Conservation (phyloP, 1,140 invertebrate species). For the Hylaeus volcanicus region DNA sequence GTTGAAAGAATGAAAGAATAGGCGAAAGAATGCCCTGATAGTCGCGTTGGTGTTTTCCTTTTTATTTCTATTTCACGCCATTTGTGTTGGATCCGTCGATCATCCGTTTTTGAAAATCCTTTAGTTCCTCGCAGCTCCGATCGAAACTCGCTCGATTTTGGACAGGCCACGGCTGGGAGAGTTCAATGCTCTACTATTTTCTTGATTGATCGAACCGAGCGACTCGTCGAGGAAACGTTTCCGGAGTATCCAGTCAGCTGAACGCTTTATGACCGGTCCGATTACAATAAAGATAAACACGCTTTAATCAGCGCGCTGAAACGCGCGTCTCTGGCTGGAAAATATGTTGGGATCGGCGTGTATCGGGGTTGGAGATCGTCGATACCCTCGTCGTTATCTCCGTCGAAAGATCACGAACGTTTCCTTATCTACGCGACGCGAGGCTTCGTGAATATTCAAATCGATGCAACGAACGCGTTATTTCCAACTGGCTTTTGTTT, state of each 20-base stretch:
- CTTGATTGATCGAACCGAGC: constrained; percentile 31
- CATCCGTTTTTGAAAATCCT: too few relatives aligned
- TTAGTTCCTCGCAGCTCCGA: too few relatives aligned
- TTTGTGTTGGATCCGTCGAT: too few relatives aligned
- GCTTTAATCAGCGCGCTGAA: constrained; percentile 37
- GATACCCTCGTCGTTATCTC: constrained; percentile 25
- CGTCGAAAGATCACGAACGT: constrained; percentile 43
- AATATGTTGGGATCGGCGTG: constrained; percentile 29
- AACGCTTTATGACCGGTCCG: constrained; percentile 30
- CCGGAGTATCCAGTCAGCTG: constrained; percentile 17
- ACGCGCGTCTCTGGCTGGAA: constrained; percentile 15
- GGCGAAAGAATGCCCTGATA: too few relatives aligned
- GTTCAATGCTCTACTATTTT: neutral
- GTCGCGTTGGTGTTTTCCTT: too few relatives aligned
- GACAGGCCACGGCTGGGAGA: neutral
- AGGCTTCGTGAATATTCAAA: constrained; percentile 36
- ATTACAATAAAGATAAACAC: constrained; percentile 48
- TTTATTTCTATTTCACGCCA: too few relatives aligned
- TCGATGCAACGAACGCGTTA: constrained; percentile 15
- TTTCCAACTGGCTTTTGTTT: constrained; percentile 30
- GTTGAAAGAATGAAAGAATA: too few relatives aligned
- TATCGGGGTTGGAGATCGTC: constrained; percentile 27
- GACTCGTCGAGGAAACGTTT: constrained; percentile 17
- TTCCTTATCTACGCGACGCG: constrained; percentile 35
- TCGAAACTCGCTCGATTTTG: neutral